Evolutionary conservation across 2,888 invertebrate genomes (phyloP).

Genomic region (Rapana venosa): DNA sequence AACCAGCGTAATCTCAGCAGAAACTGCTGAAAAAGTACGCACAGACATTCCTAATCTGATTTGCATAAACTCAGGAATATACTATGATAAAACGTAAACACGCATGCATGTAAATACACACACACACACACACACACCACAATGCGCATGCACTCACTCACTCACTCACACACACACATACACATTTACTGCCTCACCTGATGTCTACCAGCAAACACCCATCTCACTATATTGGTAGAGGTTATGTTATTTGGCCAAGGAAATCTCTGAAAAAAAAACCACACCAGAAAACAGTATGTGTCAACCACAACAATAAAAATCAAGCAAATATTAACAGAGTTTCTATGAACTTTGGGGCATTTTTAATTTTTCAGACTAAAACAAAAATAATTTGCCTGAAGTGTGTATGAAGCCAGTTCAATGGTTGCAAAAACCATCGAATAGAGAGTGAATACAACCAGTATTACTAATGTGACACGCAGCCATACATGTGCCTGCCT

Average conservation of each 20-base stretch:
- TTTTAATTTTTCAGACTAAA: too few relatives aligned
- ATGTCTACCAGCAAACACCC: slow-evolving; percentile 63
- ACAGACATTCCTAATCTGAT: too few relatives aligned
- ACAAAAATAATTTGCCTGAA: too few relatives aligned
- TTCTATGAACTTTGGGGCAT: background rate
- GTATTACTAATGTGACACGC: too few relatives aligned
- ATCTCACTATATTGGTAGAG: slow-evolving; percentile 60
- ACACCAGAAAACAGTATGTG: background rate
- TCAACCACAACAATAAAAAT: background rate
- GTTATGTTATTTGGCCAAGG: slow-evolving; percentile 66
- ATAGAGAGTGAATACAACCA: too few relatives aligned
- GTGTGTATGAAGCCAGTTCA: too few relatives aligned
- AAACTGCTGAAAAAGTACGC: too few relatives aligned
- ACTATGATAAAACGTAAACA: background rate
- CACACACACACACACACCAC: background rate
- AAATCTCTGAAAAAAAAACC: slow-evolving; percentile 59
- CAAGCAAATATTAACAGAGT: background rate
- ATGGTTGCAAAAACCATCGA: too few relatives aligned
- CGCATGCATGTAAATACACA: background rate
- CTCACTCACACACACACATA: background rate
- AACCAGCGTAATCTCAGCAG: too few relatives aligned
- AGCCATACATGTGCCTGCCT: too few relatives aligned
- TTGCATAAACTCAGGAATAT: too few relatives aligned
- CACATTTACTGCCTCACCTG: slow-evolving; percentile 52
- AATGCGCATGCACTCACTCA: background rate